Conservation (phyloP, 2,888 invertebrate genomes). For the Entomobrya proxima region DNA sequence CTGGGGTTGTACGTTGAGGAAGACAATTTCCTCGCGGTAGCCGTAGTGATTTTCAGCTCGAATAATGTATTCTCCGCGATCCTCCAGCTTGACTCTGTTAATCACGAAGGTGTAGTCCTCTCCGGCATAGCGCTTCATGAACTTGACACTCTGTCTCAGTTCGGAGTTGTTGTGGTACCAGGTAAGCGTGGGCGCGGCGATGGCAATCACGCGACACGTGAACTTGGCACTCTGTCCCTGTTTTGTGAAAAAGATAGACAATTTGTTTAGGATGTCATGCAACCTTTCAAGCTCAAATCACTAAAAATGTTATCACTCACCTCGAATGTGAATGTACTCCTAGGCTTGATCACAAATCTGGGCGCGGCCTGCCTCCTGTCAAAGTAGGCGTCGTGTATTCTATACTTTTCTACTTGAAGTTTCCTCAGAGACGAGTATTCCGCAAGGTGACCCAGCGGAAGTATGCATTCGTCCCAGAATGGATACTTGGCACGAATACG, state of each 20-base stretch:
- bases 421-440: constrained; percentile 97
- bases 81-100: constrained; percentile 95
- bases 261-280: no score
- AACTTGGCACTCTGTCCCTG: constrained; percentile 98
- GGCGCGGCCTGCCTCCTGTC: constrained; percentile 98
- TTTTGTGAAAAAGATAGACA: no score
- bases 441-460: constrained; percentile 97
- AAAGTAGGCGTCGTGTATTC: constrained; percentile 96
- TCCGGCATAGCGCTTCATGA: constrained; percentile 97
- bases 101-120: constrained; percentile 99
- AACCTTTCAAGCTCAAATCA: no score
- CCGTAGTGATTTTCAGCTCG: constrained; percentile 98
- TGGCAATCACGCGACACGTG: constrained; percentile 96
- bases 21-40: constrained; percentile 95
- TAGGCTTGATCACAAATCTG: constrained; percentile 97
- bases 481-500: constrained; percentile 89
- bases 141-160: constrained; percentile 97
- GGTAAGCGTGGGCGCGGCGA: constrained; percentile 94
- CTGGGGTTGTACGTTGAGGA: constrained; percentile 95
- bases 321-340: constrained; percentile 97
- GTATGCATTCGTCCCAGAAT: constrained; percentile 88
- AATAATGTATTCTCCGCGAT: constrained; percentile 98
- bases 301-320: no score
- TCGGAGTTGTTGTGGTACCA: constrained; percentile 97
- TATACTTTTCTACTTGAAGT: constrained; percentile 95